phyloP scores from a whole-genome alignment of 2,113 vertebrate genomes.

The Macrotis lagotis region DNA sequence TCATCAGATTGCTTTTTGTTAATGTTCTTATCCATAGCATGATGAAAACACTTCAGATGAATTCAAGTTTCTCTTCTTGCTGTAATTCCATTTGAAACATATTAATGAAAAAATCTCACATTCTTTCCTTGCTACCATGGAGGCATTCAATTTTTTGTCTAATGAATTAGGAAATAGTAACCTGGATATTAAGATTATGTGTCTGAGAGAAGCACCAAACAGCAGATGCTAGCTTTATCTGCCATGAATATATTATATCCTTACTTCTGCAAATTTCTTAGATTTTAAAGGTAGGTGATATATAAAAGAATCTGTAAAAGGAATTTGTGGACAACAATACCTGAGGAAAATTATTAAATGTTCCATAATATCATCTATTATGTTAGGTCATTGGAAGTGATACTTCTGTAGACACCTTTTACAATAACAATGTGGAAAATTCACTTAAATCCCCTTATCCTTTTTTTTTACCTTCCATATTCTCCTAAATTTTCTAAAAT shows the following conservation, averaged over 20 bases:
- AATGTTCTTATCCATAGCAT: neutral
- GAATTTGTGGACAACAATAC: neutral
- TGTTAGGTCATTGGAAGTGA: neutral
- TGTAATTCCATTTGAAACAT: constrained; percentile 15
- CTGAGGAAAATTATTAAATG: neutral
- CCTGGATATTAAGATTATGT: neutral
- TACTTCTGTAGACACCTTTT: neutral
- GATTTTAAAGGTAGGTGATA: neutral
- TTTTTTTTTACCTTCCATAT: neutral
- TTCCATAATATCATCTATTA: rapidly evolving
- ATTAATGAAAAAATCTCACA: neutral
- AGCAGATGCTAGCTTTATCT: neutral
- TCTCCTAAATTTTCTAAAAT: neutral
- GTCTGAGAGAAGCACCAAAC: neutral
- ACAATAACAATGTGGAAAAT: neutral
- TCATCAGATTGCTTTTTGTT: constrained; percentile 22
- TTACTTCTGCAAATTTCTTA: neutral
- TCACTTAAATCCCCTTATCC: neutral
- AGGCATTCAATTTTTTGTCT: neutral
- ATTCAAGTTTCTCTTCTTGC: neutral
- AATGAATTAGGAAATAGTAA: neutral
- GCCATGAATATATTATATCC: rapidly evolving
- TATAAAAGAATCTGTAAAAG: neutral
- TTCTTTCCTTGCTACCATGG: neutral
- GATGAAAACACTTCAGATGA: neutral